Conservation (phyloP, 2,113 vertebrate species). For the Pleuronectes platessa region DNA sequence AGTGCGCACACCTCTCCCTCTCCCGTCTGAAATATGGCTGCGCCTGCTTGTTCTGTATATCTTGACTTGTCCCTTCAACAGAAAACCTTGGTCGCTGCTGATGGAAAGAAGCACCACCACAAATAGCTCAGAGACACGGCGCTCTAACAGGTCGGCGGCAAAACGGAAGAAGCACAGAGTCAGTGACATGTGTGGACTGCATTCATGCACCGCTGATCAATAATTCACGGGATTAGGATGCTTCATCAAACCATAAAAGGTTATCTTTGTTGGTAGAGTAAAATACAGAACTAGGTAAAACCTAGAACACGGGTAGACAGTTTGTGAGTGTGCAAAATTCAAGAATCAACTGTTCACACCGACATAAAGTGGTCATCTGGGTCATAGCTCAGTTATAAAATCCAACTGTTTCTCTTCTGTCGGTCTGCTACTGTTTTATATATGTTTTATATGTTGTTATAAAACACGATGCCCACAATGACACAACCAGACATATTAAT, state of each 20-base stretch:
- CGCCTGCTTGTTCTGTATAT: slow-evolving; percentile 67
- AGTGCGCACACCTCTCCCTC: slow-evolving; percentile 43
- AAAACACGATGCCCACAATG: neutral
- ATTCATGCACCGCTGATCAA: slow-evolving; percentile 37
- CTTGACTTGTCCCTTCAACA: slow-evolving; percentile 58
- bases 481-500: neutral
- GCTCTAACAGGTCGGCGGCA: slow-evolving; percentile 54
- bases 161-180: slow-evolving; percentile 37
- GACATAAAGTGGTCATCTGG: neutral
- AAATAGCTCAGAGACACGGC: slow-evolving; percentile 60
- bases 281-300: slow-evolving; percentile 2
- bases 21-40: slow-evolving; percentile 70
- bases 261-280: neutral
- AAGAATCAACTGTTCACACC: neutral
- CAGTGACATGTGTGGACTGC: slow-evolving; percentile 25
- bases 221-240: slow-evolving; percentile 25
- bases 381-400: neutral
- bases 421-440: neutral
- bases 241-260: slow-evolving; percentile 12
- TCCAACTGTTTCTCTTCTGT: neutral
- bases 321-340: neutral
- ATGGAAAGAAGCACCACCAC: slow-evolving; percentile 63
- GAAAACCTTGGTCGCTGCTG: slow-evolving; percentile 71
- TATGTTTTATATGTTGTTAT: neutral
- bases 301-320: neutral